These are phyloP conservation scores for Pangasianodon hypophthalmus DNA, from an alignment of 2,113 vertebrate genomes.

Conservation along the genomic window DNA sequence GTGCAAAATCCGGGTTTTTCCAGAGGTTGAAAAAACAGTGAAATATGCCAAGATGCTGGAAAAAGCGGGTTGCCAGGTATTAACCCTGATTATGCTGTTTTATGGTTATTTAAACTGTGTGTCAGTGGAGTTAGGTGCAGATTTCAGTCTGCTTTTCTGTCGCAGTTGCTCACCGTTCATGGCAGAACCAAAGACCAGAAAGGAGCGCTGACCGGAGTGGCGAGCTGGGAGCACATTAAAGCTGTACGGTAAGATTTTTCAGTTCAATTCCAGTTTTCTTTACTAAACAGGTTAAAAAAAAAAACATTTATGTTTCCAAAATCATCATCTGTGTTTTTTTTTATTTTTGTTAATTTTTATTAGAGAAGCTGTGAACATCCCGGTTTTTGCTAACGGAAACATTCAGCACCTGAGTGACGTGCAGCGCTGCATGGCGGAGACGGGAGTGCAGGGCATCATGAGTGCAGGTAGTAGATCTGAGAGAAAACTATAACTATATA, in stretches of 20 bases:
- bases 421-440: constrained; percentile 88
- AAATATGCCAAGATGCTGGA: constrained; percentile 94
- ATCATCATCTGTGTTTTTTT: no score
- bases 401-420: constrained; percentile 91
- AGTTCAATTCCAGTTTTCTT: background rate
- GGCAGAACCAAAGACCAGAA: constrained; percentile 98
- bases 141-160: constrained; percentile 17
- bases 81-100: background rate
- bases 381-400: constrained; percentile 96
- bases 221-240: constrained; percentile 93
- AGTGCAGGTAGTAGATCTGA: constrained; percentile 82
- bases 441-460: constrained; percentile 93
- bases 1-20: constrained; percentile 96
- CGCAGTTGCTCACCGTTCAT: constrained; percentile 89
- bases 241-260: constrained; percentile 82
- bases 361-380: constrained; percentile 89
- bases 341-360: constrained; percentile 57
- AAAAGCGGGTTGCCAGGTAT: constrained; percentile 94
- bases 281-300: background rate
- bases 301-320: background rate
- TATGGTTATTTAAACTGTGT: background rate
- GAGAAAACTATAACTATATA: background rate
- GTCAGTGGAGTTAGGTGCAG: background rate
- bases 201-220: constrained; percentile 85
- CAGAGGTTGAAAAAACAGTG: constrained; percentile 90